Percentiles rank a stretch among this genome's conserved stretches.
These are phyloP conservation scores for Pyrocoelia pectoralis DNA, from an alignment of 2,888 invertebrate species.

Conservation along the genomic window DNA sequence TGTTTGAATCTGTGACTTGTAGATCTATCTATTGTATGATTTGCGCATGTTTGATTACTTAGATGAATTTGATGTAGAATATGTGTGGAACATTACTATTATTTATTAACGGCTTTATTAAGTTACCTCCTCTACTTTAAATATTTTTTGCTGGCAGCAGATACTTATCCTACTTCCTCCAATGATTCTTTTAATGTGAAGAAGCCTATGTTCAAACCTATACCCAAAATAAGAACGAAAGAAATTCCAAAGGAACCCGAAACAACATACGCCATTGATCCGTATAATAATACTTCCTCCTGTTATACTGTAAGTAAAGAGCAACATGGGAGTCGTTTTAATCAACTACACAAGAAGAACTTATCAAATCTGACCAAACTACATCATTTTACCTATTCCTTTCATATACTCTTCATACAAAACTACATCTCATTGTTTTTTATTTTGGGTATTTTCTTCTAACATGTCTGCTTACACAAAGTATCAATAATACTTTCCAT, in stretches of 20 bases:
- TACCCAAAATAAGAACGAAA: slow-evolving; percentile 54
- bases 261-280: slow-evolving; percentile 41
- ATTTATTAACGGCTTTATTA: not conserved
- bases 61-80: not conserved
- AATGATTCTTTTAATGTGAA: slow-evolving; percentile 51
- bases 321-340: slow-evolving; percentile 6
- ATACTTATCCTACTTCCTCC: slow-evolving; percentile 48
- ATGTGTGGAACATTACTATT: not conserved
- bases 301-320: slow-evolving; percentile 49
- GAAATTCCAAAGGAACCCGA: slow-evolving; percentile 53
- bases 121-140: slow-evolving; percentile 14
- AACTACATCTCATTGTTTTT: not conserved
- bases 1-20: too few species aligned
- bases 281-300: slow-evolving; percentile 44
- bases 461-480: not conserved
- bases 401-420: slow-evolving; percentile 19
- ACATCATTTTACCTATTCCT: slow-evolving; percentile 17
- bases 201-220: slow-evolving; percentile 56
- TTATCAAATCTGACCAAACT: slow-evolving; percentile 51
- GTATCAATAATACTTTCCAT: not conserved
- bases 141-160: slow-evolving; percentile 36
- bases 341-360: slow-evolving; percentile 12
- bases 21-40: too few species aligned
- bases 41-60: too few species aligned
- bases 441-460: slow-evolving; percentile 2